Base-by-base conservation (phyloP, 2,113 vertebrate species). In the Calypte anna region DNA sequence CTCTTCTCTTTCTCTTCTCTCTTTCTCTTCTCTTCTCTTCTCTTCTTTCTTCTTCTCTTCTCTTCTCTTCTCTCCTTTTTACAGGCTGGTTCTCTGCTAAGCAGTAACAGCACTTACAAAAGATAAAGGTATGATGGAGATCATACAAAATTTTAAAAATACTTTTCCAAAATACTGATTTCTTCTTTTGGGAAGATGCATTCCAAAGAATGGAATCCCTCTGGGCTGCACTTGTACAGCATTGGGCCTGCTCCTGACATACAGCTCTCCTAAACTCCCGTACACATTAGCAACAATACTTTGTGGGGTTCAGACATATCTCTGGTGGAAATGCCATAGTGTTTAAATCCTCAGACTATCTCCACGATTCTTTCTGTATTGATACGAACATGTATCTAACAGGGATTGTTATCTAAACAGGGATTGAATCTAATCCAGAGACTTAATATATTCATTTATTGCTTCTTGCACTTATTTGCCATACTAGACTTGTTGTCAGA, bases 271-370 rank as follows among this genome's bases (percentile, higher is more conserved):
- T 7, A 15, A 28, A 27, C 15, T 61, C 44, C 70, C 23, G 2
- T 3, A 27, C 16, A 9, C 8, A 17, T 3, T 6, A 31, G 55
- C 27, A 31, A 23, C 12, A 33, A 21, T 23, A 24, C 27, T 28
- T 14, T 5, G 14, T 11, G 22, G 30, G 46, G 9, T 24, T 61
- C 14, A 12, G 33, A 40, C 23, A 54, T 9, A 31, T 30, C 11
- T 55, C 55, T 61, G 33, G 6, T 13, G 30, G 20, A 74, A 88
- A 12, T 10, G 69, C 0, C 0, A 14, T 25, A 36, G 13, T 44
- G 30, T 24, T 79, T 33, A 44, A 61, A 1, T 8, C 16, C 30
- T 3, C 8, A 16, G 16, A 79, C 10, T 58, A 82, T 62, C 6
- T 14, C 28, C 53, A 25, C 24, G 62, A 6, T 46, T 68, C 50